Evolutionary conservation across 2,888 invertebrate species (phyloP).

Genomic region (Protonemura montana): DNA sequence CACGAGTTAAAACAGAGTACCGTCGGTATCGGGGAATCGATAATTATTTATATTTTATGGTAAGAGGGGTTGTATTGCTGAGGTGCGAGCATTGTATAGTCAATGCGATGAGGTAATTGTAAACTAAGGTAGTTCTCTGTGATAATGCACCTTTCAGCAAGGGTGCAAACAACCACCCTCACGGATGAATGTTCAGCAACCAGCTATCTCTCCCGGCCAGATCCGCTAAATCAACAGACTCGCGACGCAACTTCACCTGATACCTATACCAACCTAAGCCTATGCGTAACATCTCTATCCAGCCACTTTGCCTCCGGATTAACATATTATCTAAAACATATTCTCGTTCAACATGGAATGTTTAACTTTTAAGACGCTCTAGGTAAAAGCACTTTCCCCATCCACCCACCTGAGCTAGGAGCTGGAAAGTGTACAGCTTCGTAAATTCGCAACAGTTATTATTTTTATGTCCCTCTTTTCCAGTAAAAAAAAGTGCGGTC

Average conservation of each 20-base stretch:
- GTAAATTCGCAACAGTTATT: slow-evolving; percentile 4
- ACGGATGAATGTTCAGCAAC: no score
- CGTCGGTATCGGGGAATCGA: background rate
- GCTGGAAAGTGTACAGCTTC: background rate
- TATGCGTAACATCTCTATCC: background rate
- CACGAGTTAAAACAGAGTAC: background rate
- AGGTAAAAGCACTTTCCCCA: slow-evolving; percentile 7
- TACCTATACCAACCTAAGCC: slow-evolving; percentile 10
- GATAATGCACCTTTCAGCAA: background rate
- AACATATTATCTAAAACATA: slow-evolving; percentile 7
- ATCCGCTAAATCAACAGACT: background rate
- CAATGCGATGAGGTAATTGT: background rate
- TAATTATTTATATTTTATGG: background rate
- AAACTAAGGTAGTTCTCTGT: background rate
- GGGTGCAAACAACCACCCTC: background rate
- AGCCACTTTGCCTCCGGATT: slow-evolving; percentile 7
- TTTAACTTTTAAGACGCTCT: background rate
- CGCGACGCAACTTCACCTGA: slow-evolving; percentile 23
- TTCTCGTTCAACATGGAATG: slow-evolving; percentile 3
- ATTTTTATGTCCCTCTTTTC: background rate
- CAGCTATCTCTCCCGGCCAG: background rate
- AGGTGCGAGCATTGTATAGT: background rate
- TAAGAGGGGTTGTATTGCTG: background rate
- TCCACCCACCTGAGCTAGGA: background rate
- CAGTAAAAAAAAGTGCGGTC: slow-evolving; percentile 7